These are phyloP conservation scores for Gastracanthus pulcherrimus DNA, from an alignment of 2,888 invertebrate genomes.

Conservation along the genomic window DNA sequence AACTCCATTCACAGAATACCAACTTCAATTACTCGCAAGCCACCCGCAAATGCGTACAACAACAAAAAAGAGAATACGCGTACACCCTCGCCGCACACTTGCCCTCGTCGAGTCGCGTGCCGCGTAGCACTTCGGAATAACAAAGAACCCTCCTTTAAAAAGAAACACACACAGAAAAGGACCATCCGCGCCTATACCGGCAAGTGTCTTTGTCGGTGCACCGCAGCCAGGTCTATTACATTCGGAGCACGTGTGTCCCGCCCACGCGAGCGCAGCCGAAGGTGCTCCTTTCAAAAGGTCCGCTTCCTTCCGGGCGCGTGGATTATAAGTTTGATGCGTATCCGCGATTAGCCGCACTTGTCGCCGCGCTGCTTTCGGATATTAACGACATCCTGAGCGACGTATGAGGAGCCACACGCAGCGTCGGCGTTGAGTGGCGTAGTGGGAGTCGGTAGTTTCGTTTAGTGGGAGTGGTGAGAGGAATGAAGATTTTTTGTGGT, in stretches of 20 bases:
- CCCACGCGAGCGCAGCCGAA: background rate
- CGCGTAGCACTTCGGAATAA: background rate
- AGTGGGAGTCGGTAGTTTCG: too few species aligned
- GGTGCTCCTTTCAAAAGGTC: slow-evolving; percentile 10
- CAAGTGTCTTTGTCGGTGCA: slow-evolving; percentile 12
- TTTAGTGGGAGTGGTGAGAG: too few species aligned
- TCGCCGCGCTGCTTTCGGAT: background rate
- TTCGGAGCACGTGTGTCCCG: slow-evolving; percentile 1
- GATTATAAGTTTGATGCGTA: background rate
- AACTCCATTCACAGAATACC: background rate
- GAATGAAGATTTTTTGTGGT: too few species aligned
- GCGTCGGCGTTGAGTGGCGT: background rate
- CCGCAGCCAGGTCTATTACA: background rate
- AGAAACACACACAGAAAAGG: background rate
- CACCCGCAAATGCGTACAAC: background rate
- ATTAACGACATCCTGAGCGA: slow-evolving; percentile 32
- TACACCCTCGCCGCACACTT: background rate
- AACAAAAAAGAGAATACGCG: background rate
- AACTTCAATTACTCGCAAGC: background rate
- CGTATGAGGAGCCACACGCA: background rate
- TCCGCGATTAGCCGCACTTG: background rate
- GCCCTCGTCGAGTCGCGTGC: background rate
- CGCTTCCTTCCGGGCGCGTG: background rate
- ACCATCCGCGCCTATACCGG: background rate
- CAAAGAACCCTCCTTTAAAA: background rate